Base-by-base conservation (phyloP, 2,113 vertebrate species). In the Hassar affinis region DNA sequence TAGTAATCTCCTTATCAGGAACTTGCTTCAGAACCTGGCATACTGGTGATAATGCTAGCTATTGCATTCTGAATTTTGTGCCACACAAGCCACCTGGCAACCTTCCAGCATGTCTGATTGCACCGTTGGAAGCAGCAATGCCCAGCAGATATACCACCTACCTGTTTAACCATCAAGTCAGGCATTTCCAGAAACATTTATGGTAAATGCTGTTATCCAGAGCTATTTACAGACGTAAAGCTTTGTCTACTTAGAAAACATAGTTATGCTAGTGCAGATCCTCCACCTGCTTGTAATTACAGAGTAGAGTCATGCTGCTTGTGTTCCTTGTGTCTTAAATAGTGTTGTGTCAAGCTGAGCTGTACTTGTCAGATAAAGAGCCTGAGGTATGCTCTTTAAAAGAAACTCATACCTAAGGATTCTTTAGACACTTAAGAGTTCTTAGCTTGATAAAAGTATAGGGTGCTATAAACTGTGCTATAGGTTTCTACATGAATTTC, bases 261-360 rank as follows among this genome's bases (percentile, higher is more conserved):
- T 68, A 27, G 14, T 38, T 45, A 12, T 12, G 42, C 42, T 3
- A 30, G 27, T 49, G 6, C 2, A 72, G 12, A 72, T 72, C 54
- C 45, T 27, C 69, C 45, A 74, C 22, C 25, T 74, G 69, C 45
- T 49, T 74, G 69, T 74, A 49, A 49, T 74, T 74, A 47, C 10
- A 68, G 33, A 68, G 3, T 8, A 38, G 22, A 71, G 10, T n/a
- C 68, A 15, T 49, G n/a, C 2, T 45, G 20, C 68, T 45, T 74
- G 42, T 30, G 4, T 47, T 71, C 45, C 5, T 15, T 42, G 35
- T 69, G 66, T 42, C 68, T 45, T 47, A 47, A 71, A 25, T 10
- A 6, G 22, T n/a, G 42, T 14, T 71, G 20, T 47, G 38, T 75
- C n/a, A 52, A 30, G 47, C 47, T 52, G n/a, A 75, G 27, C 47